A percentile compares a stretch with the other conserved stretches of the same genome.
These are phyloP conservation scores for Caenorhabditis zanzibari DNA, from an alignment of 2,888 invertebrate species.

Conservation along the genomic window DNA sequence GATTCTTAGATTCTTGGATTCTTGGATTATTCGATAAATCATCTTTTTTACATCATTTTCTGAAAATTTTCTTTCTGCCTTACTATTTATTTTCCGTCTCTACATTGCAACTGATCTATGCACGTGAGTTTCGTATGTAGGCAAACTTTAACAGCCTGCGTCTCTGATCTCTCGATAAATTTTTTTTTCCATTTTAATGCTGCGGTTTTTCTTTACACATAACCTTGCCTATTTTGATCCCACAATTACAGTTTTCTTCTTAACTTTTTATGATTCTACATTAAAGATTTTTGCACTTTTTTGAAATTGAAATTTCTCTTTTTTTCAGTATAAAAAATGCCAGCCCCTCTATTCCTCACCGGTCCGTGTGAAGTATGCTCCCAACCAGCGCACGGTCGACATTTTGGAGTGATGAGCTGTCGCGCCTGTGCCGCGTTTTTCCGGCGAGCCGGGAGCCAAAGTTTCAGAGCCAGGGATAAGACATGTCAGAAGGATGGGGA, in stretches of 20 bases:
- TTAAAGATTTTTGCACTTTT: too few species aligned
- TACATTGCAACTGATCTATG: slow-evolving; percentile 12
- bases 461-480: neutral
- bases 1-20: too few species aligned
- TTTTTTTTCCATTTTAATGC: neutral
- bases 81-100: neutral
- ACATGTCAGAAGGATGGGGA: slow-evolving; percentile 6
- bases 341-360: slow-evolving; percentile 9
- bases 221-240: neutral
- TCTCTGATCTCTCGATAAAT: neutral
- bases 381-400: slow-evolving; percentile 53
- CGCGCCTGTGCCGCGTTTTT: slow-evolving; percentile 69
- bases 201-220: too few species aligned
- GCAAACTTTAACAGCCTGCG: slow-evolving; percentile 2
- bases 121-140: slow-evolving; percentile 4
- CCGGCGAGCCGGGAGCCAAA: slow-evolving; percentile 14
- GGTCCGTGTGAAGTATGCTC: slow-evolving; percentile 58
- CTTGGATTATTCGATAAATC: too few species aligned
- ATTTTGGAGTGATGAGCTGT: slow-evolving; percentile 66
- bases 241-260: too few species aligned
- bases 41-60: neutral
- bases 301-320: neutral
- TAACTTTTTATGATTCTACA: neutral
- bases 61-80: neutral
- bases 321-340: slow-evolving; percentile 9